Base-by-base conservation (phyloP, 2,888 invertebrate genomes). In the Drosophila quasianomalipes region DNA sequence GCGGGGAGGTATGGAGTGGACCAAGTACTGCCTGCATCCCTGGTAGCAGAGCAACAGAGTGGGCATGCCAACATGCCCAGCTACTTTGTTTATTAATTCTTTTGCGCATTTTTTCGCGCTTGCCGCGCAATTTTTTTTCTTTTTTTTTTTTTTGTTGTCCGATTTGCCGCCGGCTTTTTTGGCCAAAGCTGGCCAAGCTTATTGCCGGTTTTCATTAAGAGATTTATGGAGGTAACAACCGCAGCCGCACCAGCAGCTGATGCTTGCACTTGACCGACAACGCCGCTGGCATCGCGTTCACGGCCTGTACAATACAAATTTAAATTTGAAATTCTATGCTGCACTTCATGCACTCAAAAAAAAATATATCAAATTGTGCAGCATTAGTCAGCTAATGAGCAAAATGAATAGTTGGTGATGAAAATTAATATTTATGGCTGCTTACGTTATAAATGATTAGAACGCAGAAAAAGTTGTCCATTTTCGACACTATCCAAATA, bases 151-250 rank as follows among this genome's bases (percentile, higher is more conserved):
- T 39, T 37, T 65, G 62, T 69, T 63, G 57, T 57, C 66, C 68
- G 71, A 53, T 80, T 79, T 57, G 78, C 88, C 87, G 83, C 33
- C 89, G 91, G 91, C 87, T 65, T 74, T 84, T 78, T 62, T 65
- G 66, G 72, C 66, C 39, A 57, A 58, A 67, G 67, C 54, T 75
- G 78, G 75, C 78, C 80, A 85, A 88, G 76, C 84, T 89, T 91
- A 84, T 90, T 89, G 91, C 88, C 85, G 88, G 91, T 88, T 91
- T 89, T 90, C 88, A 88, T 89, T 91, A 85, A 83, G 90, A 91
- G 91, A 90, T 90, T 90, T 91, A 90, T 90, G 74, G 84, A 83
- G 65, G 57, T 70, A 61, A 60, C 79, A 60, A 30, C 59, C 57
- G 37, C 71, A 39, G 49, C 63, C 31, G 67, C 64, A 57, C 39